Percentiles rank a stretch among this genome's conserved stretches.
Evolutionary conservation across 2,888 invertebrate genomes (phyloP).

Genomic region (Drosophila borborema): DNA sequence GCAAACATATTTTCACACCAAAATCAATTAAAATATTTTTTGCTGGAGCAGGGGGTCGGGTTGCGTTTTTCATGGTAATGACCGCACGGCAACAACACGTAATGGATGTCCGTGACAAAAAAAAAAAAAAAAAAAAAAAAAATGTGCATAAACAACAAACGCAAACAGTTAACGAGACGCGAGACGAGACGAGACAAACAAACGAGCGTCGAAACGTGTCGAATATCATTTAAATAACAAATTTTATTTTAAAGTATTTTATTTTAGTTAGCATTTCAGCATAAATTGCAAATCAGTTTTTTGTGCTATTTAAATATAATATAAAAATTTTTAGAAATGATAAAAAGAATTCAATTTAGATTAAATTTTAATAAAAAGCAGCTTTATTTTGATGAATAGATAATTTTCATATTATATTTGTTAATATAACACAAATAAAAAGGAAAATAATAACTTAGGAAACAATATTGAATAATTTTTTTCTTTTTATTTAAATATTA

Average conservation of each 20-base stretch:
- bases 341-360: background rate
- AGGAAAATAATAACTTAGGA: no score
- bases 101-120: conserved; percentile 70
- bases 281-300: conserved; percentile 4
- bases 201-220: conserved; percentile 37
- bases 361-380: background rate
- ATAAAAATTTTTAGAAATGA: background rate
- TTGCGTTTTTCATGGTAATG: conserved; percentile 64
- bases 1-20: conserved; percentile 53
- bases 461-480: no score
- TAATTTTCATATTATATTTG: no score
- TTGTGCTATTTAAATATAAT: conserved; percentile 1
- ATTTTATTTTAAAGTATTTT: conserved; percentile 25
- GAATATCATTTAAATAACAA: conserved; percentile 51
- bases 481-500: no score
- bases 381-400: background rate
- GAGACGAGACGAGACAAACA: conserved; percentile 26
- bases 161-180: conserved; percentile 53
- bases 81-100: conserved; percentile 49
- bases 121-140: conserved; percentile 49
- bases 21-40: conserved; percentile 75
- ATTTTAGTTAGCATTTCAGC: background rate
- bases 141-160: conserved; percentile 67
- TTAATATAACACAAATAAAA: background rate
- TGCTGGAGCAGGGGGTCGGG: conserved; percentile 22